A percentile compares a stretch with the other conserved stretches of the same genome.
phyloP scores from a whole-genome alignment of 2,113 vertebrate genomes.

The Phylloscopus trochilus region DNA sequence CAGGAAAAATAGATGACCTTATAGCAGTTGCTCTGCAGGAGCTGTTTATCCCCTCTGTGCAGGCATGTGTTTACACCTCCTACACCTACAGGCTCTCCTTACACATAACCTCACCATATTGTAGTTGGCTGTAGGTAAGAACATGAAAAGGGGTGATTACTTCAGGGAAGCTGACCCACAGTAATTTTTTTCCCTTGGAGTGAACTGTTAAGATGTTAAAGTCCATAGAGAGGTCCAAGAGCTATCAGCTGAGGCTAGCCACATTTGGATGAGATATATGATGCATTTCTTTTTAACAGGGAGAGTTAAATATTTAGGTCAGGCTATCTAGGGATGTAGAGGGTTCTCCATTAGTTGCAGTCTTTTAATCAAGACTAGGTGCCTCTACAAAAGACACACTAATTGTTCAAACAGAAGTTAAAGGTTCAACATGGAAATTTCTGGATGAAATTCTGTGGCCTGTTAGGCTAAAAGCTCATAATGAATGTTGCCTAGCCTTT shows the following conservation, averaged over 20 bases:
- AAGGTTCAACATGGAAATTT: not conserved
- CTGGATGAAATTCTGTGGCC: not conserved
- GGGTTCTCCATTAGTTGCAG: not conserved
- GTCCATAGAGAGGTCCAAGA: not conserved
- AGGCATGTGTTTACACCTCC: not conserved
- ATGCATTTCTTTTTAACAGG: constrained; percentile 3
- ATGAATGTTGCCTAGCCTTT: not conserved
- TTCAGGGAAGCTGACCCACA: not conserved
- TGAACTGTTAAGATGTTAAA: not conserved
- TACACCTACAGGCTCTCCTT: not conserved
- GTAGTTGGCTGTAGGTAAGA: not conserved
- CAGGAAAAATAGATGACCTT: not conserved
- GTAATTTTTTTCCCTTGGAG: constrained; percentile 10
- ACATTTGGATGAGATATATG: constrained; percentile 20
- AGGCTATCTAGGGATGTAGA: not conserved
- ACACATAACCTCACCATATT: not conserved
- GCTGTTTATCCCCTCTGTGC: not conserved
- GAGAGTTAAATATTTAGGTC: constrained; percentile 48
- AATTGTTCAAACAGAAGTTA: constrained; percentile 17
- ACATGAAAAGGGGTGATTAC: not conserved
- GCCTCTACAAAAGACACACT: not conserved
- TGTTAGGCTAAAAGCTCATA: constrained; percentile 4
- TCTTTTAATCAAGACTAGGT: constrained; percentile 50
- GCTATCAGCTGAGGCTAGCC: not conserved
- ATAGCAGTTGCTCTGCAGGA: not conserved